Conservation (phyloP, 2,797 vertebrate species). For the Schizopygopsis pylzovi region DNA sequence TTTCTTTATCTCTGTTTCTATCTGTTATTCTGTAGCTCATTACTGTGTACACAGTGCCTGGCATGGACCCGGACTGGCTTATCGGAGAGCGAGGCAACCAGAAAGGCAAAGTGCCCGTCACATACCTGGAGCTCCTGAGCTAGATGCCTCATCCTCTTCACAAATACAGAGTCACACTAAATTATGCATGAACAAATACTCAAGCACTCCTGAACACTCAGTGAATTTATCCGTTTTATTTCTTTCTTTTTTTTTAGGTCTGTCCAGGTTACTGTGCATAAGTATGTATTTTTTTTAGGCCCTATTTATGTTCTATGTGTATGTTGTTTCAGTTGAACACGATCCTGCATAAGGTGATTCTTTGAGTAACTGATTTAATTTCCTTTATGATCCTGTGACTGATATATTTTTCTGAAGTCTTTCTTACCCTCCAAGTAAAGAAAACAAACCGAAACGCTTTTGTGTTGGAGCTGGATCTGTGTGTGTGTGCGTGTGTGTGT, state of each 20-base stretch:
- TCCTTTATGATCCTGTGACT: conserved; percentile 10
- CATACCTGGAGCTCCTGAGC: conserved; percentile 96
- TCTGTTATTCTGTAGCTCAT: conserved; percentile 82
- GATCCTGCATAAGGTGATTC: background rate
- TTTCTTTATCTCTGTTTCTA: conserved; percentile 8
- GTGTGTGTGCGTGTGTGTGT: background rate
- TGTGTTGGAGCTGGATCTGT: conserved; percentile 12
- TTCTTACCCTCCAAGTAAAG: conserved; percentile 27
- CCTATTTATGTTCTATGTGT: conserved; percentile 19
- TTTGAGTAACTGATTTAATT: conserved; percentile 9
- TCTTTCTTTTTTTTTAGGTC: conserved; percentile 3
- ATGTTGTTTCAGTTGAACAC: conserved; percentile 16
- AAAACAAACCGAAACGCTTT: conserved; percentile 15
- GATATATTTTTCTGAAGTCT: conserved; percentile 13
- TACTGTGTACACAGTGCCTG: conserved; percentile 95
- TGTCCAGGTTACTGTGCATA: conserved; percentile 19
- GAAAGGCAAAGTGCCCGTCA: conserved; percentile 97
- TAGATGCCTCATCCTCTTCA: conserved; percentile 69
- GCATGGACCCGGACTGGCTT: conserved; percentile 98
- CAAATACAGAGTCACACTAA: conserved; percentile 17
- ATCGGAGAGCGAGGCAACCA: conserved; percentile 93
- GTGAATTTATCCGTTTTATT: conserved; percentile 34
- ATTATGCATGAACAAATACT: conserved; percentile 57
- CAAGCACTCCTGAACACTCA: conserved; percentile 53
- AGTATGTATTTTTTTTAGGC: background rate